Evolutionary conservation across 2,113 vertebrate species (phyloP).

Genomic region (Nymphicus hollandicus): DNA sequence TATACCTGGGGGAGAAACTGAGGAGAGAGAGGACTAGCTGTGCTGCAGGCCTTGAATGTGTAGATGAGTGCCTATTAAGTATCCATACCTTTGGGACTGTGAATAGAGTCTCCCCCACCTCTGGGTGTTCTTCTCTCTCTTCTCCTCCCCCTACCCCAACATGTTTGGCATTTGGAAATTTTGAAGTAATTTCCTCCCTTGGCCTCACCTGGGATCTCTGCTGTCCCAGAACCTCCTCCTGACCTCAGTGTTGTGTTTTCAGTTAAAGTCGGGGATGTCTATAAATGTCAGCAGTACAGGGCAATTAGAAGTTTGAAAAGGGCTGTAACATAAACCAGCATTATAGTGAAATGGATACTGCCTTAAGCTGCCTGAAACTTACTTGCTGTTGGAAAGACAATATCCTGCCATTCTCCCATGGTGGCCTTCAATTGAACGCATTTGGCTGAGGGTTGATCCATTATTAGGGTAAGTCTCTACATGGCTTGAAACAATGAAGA

Average conservation of each 20-base stretch:
- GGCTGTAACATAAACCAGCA: constrained; percentile 85
- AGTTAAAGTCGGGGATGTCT: constrained; percentile 81
- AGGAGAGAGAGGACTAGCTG: neutral
- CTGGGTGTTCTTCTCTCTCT: constrained; percentile 34
- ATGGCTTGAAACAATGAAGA: constrained; percentile 78
- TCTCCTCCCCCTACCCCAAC: constrained; percentile 6
- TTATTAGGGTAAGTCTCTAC: constrained; percentile 79
- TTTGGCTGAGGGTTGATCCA: constrained; percentile 78
- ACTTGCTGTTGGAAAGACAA: constrained; percentile 86
- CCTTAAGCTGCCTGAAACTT: constrained; percentile 82
- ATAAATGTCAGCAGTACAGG: constrained; percentile 83
- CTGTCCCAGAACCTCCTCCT: constrained; percentile 79
- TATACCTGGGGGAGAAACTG: constrained; percentile 42
- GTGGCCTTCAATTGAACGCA: constrained; percentile 83
- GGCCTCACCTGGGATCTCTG: constrained; percentile 80
- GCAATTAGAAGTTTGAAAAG: constrained; percentile 87
- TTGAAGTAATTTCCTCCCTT: constrained; percentile 79
- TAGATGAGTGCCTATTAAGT: constrained; percentile 39
- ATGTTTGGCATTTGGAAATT: constrained; percentile 75
- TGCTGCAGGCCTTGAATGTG: constrained; percentile 31
- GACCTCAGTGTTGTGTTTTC: constrained; percentile 85
- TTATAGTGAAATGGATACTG: constrained; percentile 84
- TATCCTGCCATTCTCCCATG: constrained; percentile 84
- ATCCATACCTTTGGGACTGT: constrained; percentile 40
- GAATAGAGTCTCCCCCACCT: constrained; percentile 59